Conservation (phyloP, 2,113 vertebrate genomes). For the Cephalopholis sonnerati region DNA sequence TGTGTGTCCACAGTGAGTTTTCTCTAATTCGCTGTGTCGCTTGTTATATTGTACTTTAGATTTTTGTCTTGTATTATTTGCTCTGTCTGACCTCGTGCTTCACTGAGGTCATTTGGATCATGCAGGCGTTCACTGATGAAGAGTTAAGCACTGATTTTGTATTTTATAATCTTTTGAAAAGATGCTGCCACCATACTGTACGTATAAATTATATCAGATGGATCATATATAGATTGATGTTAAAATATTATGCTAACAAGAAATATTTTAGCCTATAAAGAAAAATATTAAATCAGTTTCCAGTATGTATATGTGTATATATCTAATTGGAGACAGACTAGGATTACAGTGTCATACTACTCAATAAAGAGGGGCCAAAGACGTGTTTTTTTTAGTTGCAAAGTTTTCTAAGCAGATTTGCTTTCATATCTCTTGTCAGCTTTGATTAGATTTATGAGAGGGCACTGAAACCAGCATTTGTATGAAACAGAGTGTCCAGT, state of each 20-base stretch:
- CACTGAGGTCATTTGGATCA: background rate
- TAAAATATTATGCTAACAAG: background rate
- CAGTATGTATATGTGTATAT: background rate
- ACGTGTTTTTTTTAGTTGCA: background rate
- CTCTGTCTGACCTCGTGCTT: background rate
- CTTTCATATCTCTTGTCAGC: conserved; percentile 42
- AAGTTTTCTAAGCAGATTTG: conserved; percentile 32
- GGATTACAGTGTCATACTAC: background rate
- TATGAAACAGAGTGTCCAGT: conserved; percentile 66
- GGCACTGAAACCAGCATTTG: conserved; percentile 26
- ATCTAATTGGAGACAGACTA: background rate
- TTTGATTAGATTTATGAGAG: conserved; percentile 44
- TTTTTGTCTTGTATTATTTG: background rate
- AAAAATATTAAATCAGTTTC: background rate
- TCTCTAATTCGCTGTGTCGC: background rate
- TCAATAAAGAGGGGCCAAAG: background rate
- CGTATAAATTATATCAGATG: background rate
- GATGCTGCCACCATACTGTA: background rate
- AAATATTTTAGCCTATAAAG: no score
- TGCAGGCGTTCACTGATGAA: background rate
- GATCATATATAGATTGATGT: background rate
- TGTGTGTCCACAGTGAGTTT: background rate
- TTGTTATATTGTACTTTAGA: background rate
- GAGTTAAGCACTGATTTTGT: background rate
- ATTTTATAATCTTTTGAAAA: background rate